Conservation (phyloP, 2,888 invertebrate genomes). For the Crepidodera aurea region DNA sequence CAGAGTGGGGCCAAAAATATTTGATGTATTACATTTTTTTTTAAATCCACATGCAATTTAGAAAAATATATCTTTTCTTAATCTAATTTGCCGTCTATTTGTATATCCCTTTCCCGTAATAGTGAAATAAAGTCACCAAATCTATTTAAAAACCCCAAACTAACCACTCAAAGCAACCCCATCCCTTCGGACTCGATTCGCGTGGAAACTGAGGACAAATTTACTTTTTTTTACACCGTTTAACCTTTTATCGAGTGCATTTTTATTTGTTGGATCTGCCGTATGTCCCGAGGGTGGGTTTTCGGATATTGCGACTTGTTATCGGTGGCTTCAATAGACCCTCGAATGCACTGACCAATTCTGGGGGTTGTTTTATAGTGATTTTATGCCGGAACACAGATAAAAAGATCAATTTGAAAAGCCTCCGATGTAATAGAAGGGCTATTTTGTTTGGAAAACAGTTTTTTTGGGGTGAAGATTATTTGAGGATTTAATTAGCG, state of each 20-base stretch:
- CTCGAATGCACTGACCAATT: conserved; percentile 39
- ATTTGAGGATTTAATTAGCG: conserved; percentile 40
- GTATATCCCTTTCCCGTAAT: too few relatives aligned
- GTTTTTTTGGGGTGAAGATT: conserved; percentile 28
- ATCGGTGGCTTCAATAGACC: conserved; percentile 39
- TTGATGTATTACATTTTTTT: too few relatives aligned
- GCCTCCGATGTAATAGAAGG: conserved; percentile 36
- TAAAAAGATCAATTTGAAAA: conserved; percentile 43
- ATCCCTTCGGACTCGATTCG: conserved; percentile 25
- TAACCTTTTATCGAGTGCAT: conserved; percentile 45
- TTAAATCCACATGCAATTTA: too few relatives aligned
- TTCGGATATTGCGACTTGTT: conserved; percentile 42
- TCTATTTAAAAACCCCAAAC: not conserved
- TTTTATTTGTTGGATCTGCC: conserved; percentile 37
- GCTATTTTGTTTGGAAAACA: conserved; percentile 38
- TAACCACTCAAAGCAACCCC: not conserved
- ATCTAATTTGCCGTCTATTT: too few relatives aligned
- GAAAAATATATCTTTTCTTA: too few relatives aligned
- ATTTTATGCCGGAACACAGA: conserved; percentile 39
- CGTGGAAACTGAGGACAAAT: conserved; percentile 39
- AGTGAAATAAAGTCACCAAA: too few relatives aligned
- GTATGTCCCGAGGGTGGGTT: conserved; percentile 38
- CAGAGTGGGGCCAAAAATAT: too few relatives aligned
- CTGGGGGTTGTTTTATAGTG: conserved; percentile 40
- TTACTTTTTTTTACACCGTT: conserved; percentile 44